Percentiles rank a stretch among this genome's conserved stretches.
phyloP scores from a whole-genome alignment of 2,888 invertebrate species.

The Drosophila mayaguana region DNA sequence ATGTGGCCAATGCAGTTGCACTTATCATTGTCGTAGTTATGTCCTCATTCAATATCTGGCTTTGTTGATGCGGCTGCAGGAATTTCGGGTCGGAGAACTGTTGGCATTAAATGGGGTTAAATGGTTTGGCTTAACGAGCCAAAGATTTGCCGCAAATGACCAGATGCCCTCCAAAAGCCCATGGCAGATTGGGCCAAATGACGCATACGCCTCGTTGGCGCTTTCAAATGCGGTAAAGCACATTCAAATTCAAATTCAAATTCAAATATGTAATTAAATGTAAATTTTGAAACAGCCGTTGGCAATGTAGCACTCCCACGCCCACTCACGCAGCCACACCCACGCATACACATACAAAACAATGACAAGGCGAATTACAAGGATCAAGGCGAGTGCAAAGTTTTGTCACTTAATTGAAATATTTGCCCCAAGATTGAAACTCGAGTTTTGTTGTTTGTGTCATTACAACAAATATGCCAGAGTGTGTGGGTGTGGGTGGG shows the following conservation, averaged over 20 bases:
- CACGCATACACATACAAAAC: constrained; percentile 9
- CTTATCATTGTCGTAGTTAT: constrained; percentile 53
- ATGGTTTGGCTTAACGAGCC: constrained; percentile 71
- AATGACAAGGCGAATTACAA: constrained; percentile 63
- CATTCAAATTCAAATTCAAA: constrained; percentile 53
- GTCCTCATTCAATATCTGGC: constrained; percentile 10
- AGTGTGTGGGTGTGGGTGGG: not conserved
- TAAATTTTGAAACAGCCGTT: constrained; percentile 67
- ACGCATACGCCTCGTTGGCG: constrained; percentile 63
- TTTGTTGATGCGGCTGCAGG: not conserved
- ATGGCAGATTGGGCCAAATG: constrained; percentile 44
- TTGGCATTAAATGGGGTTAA: constrained; percentile 49
- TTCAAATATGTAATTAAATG: constrained; percentile 79
- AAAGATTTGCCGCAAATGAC: constrained; percentile 67
- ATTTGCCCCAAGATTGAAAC: constrained; percentile 82
- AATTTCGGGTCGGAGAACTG: constrained; percentile 1
- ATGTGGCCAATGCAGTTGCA: constrained; percentile 66
- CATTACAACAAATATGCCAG: constrained; percentile 59
- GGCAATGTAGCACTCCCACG: constrained; percentile 24
- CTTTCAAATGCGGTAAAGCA: constrained; percentile 49
- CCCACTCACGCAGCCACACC: constrained; percentile 16
- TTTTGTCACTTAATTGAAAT: constrained; percentile 83
- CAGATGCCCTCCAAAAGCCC: constrained; percentile 11
- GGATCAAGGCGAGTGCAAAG: constrained; percentile 73
- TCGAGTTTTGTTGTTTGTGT: constrained; percentile 59